phyloP scores from a whole-genome alignment of 2,888 invertebrate species.

The Cataglyphis livida region DNA sequence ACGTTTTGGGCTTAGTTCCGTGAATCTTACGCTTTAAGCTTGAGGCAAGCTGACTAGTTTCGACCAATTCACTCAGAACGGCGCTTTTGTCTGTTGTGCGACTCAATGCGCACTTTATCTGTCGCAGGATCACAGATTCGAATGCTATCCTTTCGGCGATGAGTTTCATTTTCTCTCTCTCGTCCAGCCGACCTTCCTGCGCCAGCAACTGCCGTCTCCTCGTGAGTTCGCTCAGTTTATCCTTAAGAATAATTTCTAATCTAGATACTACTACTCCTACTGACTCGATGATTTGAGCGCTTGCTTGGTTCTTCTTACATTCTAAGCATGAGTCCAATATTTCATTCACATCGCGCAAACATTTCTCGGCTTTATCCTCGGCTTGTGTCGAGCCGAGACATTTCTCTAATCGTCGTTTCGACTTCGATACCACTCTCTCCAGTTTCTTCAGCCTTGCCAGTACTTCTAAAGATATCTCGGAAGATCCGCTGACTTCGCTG shows the following conservation, averaged over 20 bases:
- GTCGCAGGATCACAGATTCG: conserved; percentile 91
- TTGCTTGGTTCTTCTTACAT: conserved; percentile 78
- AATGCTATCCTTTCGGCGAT: conserved; percentile 93
- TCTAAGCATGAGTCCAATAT: conserved; percentile 82
- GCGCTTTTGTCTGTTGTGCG: conserved; percentile 76
- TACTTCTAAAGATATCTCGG: conserved; percentile 78
- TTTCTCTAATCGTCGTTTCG: conserved; percentile 81
- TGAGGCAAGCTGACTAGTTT: conserved; percentile 92
- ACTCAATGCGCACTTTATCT: conserved; percentile 78
- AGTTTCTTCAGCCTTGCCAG: conserved; percentile 79
- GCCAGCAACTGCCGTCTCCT: conserved; percentile 89
- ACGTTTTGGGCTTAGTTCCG: conserved; percentile 83
- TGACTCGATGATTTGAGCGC: conserved; percentile 78
- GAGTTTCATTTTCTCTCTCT: conserved; percentile 89
- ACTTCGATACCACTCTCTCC: conserved; percentile 80
- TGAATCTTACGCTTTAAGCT: conserved; percentile 88
- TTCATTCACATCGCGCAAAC: conserved; percentile 82
- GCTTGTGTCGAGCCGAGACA: conserved; percentile 82
- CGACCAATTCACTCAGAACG: conserved; percentile 88
- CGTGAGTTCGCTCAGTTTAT: conserved; percentile 90
- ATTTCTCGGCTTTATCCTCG: conserved; percentile 83
- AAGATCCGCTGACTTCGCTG: conserved; percentile 78
- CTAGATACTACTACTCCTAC: conserved; percentile 82
- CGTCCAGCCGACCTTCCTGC: conserved; percentile 90
- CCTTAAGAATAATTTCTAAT: conserved; percentile 89